Evolutionary conservation across 1,140 invertebrate species (phyloP).

Genomic region (Heliconius hermathena): DNA sequence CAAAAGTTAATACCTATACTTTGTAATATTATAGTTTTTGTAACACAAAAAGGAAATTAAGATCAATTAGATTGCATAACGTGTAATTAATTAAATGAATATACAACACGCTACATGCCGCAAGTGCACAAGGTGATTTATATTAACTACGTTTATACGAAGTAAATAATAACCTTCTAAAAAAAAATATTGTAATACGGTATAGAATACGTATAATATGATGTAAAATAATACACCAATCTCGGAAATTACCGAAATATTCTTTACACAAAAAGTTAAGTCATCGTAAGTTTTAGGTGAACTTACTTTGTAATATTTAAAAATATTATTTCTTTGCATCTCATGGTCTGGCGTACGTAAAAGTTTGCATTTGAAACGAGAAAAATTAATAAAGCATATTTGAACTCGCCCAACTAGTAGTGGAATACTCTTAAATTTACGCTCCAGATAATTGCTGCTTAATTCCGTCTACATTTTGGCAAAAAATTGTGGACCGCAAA

Average conservation of each 20-base stretch:
- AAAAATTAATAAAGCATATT: conserved; percentile 27
- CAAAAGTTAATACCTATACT: neutral
- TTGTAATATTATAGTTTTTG: neutral
- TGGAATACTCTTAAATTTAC: conserved; percentile 25
- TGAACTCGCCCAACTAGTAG: conserved; percentile 9
- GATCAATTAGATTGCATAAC: neutral
- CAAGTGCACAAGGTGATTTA: neutral
- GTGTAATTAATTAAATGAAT: neutral
- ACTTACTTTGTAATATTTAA: conserved; percentile 2
- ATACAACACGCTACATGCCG: neutral
- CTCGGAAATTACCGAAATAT: neutral
- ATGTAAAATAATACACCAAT: neutral
- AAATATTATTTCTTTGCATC: neutral
- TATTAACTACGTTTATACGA: too few relatives aligned
- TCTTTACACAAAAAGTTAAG: neutral
- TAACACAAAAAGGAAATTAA: neutral
- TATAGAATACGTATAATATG: neutral
- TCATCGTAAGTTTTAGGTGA: neutral
- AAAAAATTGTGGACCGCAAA: conserved; percentile 13
- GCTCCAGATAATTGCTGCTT: conserved; percentile 19
- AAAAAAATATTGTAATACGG: neutral
- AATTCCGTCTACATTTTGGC: conserved; percentile 18
- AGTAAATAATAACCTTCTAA: too few relatives aligned
- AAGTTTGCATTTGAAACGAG: neutral
- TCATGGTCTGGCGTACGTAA: conserved; percentile 1